Percentiles rank a stretch among this genome's conserved stretches.
Conservation (phyloP, 1,140 invertebrate species). For the Trachymyrmex cornetzi region DNA sequence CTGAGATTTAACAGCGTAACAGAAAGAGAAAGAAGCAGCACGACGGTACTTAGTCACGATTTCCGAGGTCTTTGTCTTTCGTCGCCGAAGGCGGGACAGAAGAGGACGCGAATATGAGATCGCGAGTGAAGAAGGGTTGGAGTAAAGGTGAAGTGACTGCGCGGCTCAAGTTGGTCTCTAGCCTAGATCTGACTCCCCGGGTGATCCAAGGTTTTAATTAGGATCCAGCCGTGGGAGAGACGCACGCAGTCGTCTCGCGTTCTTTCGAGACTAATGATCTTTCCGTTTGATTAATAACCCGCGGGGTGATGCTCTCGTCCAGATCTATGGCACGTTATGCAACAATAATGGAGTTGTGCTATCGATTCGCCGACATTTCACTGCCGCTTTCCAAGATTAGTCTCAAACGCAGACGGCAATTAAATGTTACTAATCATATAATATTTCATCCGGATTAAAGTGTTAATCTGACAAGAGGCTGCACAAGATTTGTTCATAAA, state of each 20-base stretch:
- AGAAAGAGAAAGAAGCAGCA: neutral
- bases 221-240: constrained; percentile 56
- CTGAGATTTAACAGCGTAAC: neutral
- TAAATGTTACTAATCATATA: constrained; percentile 45
- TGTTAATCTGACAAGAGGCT: neutral
- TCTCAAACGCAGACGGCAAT: constrained; percentile 1
- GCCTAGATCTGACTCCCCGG: constrained; percentile 81
- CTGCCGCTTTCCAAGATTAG: neutral
- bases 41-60: constrained; percentile 83
- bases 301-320: constrained; percentile 54
- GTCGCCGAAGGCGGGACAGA: constrained; percentile 67
- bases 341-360: constrained; percentile 59
- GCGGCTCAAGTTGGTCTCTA: constrained; percentile 75
- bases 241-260: constrained; percentile 24
- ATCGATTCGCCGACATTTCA: constrained; percentile 23
- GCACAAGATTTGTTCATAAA: too few species aligned
- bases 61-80: constrained; percentile 76
- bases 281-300: constrained; percentile 74
- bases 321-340: constrained; percentile 30
- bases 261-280: constrained; percentile 72
- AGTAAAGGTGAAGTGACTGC: constrained; percentile 71
- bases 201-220: constrained; percentile 81
- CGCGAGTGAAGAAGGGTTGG: constrained; percentile 62
- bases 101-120: constrained; percentile 35
- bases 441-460: neutral